These are phyloP conservation scores for Microcaecilia unicolor DNA, from an alignment of 2,797 vertebrate genomes.

Conservation along the genomic window DNA sequence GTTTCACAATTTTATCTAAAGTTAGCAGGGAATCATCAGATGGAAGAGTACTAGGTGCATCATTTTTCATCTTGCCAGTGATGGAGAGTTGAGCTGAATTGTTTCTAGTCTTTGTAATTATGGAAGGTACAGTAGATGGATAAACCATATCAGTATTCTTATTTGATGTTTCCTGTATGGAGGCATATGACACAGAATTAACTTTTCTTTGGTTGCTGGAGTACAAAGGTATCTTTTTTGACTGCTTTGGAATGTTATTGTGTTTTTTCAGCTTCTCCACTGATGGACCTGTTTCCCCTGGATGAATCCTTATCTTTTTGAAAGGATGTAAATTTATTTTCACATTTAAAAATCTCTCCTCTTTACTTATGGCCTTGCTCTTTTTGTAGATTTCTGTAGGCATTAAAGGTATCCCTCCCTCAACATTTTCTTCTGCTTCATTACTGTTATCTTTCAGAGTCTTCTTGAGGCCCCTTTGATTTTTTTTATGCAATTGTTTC, in stretches of 20 bases:
- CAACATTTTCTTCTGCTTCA: neutral
- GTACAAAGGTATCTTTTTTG: neutral
- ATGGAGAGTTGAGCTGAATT: neutral
- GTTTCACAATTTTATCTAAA: neutral
- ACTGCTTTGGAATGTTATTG: neutral
- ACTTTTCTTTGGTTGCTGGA: constrained; percentile 6
- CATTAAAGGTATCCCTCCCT: neutral
- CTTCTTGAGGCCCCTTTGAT: constrained; percentile 9
- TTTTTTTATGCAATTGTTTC: constrained; percentile 3
- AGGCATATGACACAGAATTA: neutral
- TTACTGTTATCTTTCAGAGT: neutral
- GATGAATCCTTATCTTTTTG: constrained; percentile 59
- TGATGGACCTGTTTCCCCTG: constrained; percentile 32
- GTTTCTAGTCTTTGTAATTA: neutral
- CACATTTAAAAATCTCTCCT: constrained; percentile 43
- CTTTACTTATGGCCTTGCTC: constrained; percentile 34
- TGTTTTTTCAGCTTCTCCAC: neutral
- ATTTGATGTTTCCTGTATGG: neutral
- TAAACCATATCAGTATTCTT: neutral
- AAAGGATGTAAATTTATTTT: constrained; percentile 70
- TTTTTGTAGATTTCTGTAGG: neutral
- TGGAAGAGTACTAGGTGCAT: neutral
- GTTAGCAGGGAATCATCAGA: neutral
- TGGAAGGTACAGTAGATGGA: neutral
- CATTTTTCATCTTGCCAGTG: neutral